phyloP scores from a whole-genome alignment of 2,797 vertebrate species.

The Eupleurogrammus muticus region DNA sequence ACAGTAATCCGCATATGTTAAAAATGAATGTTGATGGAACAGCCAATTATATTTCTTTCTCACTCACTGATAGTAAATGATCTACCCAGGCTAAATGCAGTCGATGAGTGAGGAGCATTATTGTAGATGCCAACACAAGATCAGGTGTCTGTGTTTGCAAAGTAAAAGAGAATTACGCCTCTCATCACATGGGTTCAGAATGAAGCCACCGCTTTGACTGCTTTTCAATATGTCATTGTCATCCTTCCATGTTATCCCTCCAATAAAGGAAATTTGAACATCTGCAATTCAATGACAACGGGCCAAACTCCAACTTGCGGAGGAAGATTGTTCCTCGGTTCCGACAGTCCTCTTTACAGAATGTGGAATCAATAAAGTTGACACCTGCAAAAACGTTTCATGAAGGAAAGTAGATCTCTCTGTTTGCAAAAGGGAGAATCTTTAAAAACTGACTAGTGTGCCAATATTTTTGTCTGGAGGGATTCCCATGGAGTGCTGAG shows the following conservation, averaged over 20 bases:
- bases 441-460: conserved; percentile 23
- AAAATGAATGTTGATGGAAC: conserved; percentile 32
- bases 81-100: conserved; percentile 42
- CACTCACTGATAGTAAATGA: conserved; percentile 32
- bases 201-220: conserved; percentile 35
- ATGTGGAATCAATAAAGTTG: neutral
- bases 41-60: conserved; percentile 19
- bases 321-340: neutral
- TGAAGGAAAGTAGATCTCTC: neutral
- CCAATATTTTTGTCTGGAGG: conserved; percentile 55
- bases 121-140: conserved; percentile 41
- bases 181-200: conserved; percentile 34
- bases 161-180: conserved; percentile 47
- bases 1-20: conserved; percentile 16
- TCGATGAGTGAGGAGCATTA: conserved; percentile 39
- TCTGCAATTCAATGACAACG: neutral
- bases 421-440: conserved; percentile 28
- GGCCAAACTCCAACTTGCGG: neutral
- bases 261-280: too few relatives aligned
- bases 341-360: neutral
- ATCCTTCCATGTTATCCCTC: too few relatives aligned
- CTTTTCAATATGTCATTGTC: neutral
- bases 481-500: conserved; percentile 45
- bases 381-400: neutral
- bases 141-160: conserved; percentile 54